Conservation (phyloP, 2,113 vertebrate genomes). For the Amphiprion ocellaris region DNA sequence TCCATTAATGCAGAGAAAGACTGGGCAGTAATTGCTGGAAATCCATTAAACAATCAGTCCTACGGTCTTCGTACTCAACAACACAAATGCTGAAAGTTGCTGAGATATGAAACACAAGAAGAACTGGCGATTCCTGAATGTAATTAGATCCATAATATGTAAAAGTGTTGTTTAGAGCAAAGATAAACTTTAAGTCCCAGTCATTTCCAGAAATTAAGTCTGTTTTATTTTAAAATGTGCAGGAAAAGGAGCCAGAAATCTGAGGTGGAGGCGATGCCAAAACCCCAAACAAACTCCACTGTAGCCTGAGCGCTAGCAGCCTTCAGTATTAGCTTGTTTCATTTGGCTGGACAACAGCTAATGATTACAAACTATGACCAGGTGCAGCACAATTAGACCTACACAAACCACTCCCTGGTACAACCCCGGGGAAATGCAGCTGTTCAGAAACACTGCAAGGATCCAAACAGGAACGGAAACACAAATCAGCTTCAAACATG, state of each 20-base stretch:
- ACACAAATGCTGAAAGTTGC: background rate
- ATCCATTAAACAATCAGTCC: conserved; percentile 34
- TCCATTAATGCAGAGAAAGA: conserved; percentile 12
- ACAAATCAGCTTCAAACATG: conserved; percentile 1
- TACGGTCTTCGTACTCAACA: conserved; percentile 1
- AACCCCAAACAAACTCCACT: background rate
- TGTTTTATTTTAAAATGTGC: conserved; percentile 34
- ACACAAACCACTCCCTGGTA: background rate
- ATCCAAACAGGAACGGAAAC: conserved; percentile 19
- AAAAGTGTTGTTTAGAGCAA: conserved; percentile 10
- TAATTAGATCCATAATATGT: conserved; percentile 8
- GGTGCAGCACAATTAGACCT: conserved; percentile 45
- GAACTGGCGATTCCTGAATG: background rate
- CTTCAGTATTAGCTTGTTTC: conserved; percentile 1
- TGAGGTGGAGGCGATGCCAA: background rate
- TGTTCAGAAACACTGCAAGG: background rate
- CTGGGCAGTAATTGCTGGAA: conserved; percentile 19
- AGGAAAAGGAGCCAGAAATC: conserved; percentile 10
- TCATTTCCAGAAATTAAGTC: conserved; percentile 9
- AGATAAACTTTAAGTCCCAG: background rate
- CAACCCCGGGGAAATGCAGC: conserved; percentile 15
- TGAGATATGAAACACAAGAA: background rate
- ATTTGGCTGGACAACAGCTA: conserved; percentile 26
- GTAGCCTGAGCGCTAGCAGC: background rate
- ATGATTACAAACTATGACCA: conserved; percentile 56